A percentile compares a stretch with the other conserved stretches of the same genome.
phyloP scores from a whole-genome alignment of 2,888 invertebrate genomes.

The Globia sparganii region DNA sequence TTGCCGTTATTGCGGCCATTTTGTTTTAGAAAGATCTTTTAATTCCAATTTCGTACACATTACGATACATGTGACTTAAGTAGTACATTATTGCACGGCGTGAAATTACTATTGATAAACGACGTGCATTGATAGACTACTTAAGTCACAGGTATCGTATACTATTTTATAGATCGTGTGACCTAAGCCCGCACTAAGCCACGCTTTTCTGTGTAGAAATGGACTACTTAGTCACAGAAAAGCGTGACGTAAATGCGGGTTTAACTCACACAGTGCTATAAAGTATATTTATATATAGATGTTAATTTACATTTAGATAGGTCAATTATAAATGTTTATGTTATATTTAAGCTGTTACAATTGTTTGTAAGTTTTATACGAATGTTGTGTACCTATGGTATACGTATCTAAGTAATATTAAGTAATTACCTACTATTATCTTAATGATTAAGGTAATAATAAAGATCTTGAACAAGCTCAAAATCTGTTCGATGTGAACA shows the following conservation, averaged over 20 bases:
- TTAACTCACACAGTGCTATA: background rate
- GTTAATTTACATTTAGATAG: constrained; percentile 41
- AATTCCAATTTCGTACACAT: constrained; percentile 11
- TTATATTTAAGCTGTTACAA: constrained; percentile 25
- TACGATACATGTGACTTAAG: background rate
- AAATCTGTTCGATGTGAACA: constrained; percentile 27
- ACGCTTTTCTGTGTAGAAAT: background rate
- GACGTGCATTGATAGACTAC: background rate
- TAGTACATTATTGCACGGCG: background rate
- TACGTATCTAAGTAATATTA: background rate
- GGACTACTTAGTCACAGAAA: background rate
- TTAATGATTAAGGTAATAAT: background rate
- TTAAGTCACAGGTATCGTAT: background rate
- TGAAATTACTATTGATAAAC: background rate
- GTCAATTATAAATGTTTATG: constrained; percentile 40
- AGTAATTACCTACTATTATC: constrained; percentile 8
- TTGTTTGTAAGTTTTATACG: constrained; percentile 51
- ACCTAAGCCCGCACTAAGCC: background rate
- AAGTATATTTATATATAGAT: constrained; percentile 38
- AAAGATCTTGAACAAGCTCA: constrained; percentile 42
- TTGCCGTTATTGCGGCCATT: constrained; percentile 20
- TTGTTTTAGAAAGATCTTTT: constrained; percentile 24
- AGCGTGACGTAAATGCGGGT: background rate
- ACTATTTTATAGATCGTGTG: background rate
- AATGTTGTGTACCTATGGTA: constrained; percentile 25